A percentile compares a stretch with the other conserved stretches of the same genome.
Evolutionary conservation across 92 coral and sea anemone species (phyloP).

Genomic region (Heteractis magnifica): DNA sequence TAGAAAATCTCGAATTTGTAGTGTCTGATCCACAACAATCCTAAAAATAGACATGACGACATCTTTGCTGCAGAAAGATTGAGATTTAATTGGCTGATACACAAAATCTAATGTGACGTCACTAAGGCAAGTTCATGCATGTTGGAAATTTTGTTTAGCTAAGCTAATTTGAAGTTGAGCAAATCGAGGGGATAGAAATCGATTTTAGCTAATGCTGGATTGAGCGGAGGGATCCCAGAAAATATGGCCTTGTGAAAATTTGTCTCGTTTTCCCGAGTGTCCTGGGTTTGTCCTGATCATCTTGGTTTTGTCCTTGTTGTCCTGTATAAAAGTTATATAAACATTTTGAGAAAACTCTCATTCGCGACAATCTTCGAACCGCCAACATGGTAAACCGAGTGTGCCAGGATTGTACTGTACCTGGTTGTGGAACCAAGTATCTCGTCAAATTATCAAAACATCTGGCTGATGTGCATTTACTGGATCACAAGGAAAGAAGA

Average conservation of each 20-base stretch:
- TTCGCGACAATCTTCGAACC: slow-evolving; percentile 2
- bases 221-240: not conserved
- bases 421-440: slow-evolving; percentile 41
- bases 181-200: not conserved
- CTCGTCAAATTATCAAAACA: slow-evolving; percentile 37
- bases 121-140: not conserved
- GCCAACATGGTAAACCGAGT: slow-evolving; percentile 28
- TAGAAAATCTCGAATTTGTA: too few relatives aligned
- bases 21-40: not conserved
- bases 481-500: too few relatives aligned
- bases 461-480: slow-evolving; percentile 6
- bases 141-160: not conserved
- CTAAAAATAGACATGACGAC: not conserved
- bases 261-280: not conserved
- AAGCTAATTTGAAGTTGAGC: not conserved
- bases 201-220: not conserved
- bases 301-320: slow-evolving; percentile 1
- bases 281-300: not conserved
- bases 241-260: not conserved
- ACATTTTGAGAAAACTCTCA: not conserved
- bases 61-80: not conserved
- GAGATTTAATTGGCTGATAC: not conserved
- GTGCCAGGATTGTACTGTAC: slow-evolving; percentile 46
- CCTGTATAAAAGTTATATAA: slow-evolving; percentile 4
- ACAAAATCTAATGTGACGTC: not conserved